Base-by-base conservation (phyloP, 2,888 invertebrate species). In the Caenorhabditis panamensis region DNA sequence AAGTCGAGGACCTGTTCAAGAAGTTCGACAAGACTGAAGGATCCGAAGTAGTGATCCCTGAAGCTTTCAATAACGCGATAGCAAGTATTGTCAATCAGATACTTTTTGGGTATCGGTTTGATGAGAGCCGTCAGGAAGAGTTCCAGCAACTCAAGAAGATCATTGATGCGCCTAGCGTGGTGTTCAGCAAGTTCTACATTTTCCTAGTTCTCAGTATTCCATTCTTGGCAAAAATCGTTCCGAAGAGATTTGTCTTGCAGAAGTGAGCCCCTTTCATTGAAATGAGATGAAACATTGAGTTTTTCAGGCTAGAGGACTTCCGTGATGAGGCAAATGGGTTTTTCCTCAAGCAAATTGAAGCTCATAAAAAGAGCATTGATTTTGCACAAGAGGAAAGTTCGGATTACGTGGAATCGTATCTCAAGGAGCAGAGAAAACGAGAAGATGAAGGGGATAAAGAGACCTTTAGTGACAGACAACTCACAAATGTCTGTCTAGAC, bases 41-140 rank as follows among this genome's bases (percentile, higher is more conserved):
- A 13, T 18, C 54, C 2, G 81, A 76, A 20, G 36, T 59, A 8
- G 51, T 64, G 11, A 51, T 81, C 18, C 64, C 69, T 2, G 56
- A 59, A 18, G 41, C 37, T 22, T 78, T 82, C 49, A 79, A 82
- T 41, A 47, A 72, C 26, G 79, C 73, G 5, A 78, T 83, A 31
- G 83, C 80, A 6, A 71, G 36, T 31, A 9, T 31, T 31, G 9
- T 31, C 31, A 31, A 31, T 31, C 31, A 31, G 31, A 6, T 31
- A 9, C 49, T 83, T 0, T 83, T 83, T 36, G 83, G 83, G 9
- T 83, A 80, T 67, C 80, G 83, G n/a, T 83, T 83, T 26, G 83
- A 81, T 53, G 78, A 81, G 67, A 78, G 51, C 36, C 71, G 53
- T 20, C 47, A 80, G 28, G 58, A 51, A 2, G 83, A 83, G 20